Conservation (phyloP, 2,888 invertebrate genomes). For the Zygogramma bicolorata region DNA sequence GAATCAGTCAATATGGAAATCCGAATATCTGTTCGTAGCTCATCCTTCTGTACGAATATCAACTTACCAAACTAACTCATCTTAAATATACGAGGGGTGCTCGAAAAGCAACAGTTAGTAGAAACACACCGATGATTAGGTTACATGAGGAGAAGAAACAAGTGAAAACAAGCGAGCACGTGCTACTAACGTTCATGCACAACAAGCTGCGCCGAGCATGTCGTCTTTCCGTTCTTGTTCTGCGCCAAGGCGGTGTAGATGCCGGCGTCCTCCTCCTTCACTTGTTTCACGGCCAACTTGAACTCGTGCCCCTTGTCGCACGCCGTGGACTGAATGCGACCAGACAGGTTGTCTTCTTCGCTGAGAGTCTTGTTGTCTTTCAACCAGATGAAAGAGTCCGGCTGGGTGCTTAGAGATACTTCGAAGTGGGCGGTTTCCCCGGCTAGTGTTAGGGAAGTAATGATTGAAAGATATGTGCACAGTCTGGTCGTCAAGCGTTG, state of each 20-base stretch:
- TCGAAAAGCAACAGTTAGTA: background rate
- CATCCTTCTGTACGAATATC: conserved; percentile 9
- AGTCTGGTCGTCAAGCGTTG: background rate
- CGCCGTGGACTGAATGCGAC: conserved; percentile 76
- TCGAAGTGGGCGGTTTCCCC: conserved; percentile 87
- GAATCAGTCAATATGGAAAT: too few relatives aligned
- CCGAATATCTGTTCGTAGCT: too few relatives aligned
- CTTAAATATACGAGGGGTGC: background rate
- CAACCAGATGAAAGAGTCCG: conserved; percentile 82
- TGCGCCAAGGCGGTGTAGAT: conserved; percentile 91
- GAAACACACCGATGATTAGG: conserved; percentile 1
- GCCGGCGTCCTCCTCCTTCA: conserved; percentile 83
- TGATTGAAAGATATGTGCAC: conserved; percentile 15
- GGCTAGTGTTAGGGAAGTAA: conserved; percentile 69
- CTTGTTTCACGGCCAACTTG: conserved; percentile 81
- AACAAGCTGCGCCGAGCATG: conserved; percentile 88
- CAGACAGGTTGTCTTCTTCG: conserved; percentile 76
- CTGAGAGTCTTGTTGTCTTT: conserved; percentile 88
- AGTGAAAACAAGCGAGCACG: conserved; percentile 19
- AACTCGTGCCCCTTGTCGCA: conserved; percentile 74
- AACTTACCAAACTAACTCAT: background rate
- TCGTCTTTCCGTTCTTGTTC: conserved; percentile 82
- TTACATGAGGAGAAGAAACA: conserved; percentile 22
- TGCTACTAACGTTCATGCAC: conserved; percentile 83
- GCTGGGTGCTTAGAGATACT: conserved; percentile 77